Evolutionary conservation across 2,888 invertebrate genomes (phyloP), one percentile per base, ranked within the genome.

Genomic region (Plusia festucae): DNA sequence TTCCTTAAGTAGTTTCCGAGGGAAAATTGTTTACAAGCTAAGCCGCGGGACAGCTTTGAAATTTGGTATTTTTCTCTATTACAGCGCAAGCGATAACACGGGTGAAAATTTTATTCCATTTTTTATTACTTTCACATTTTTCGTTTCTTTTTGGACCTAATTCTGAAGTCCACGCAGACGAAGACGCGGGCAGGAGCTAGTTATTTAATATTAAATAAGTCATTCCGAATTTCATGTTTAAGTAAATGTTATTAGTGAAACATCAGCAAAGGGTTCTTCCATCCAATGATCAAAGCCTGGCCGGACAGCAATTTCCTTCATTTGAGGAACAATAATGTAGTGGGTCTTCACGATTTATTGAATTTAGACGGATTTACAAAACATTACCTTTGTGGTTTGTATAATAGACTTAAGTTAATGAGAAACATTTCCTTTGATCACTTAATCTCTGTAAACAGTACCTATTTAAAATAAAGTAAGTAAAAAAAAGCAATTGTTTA

Each of bases 231-330:
- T 71, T 67, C 44, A 64, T 69, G 73, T 81, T 80, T 76, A 32
- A 62, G 71, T 70, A 70, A 74, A 76, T 56, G 82, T 66, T 80
- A 79, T 73, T 75, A 79, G 71, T 76, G 67, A 70, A 81, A 70
- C 75, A 78, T 79, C 68, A 62, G 69, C 77, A 78, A 81, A 81
- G 79, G 75, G 67, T 70, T 73, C 46, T 76, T 69, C 72, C 75
- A 75, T 66, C 65, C 66, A 73, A 44, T 74, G 82, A 83, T 85
- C 84, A 83, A 85, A 85, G 83, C 66, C 61, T 30, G 57, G 62
- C 67, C 56, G 68, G 66, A 62, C 63, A 61, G 56, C 67, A 81
- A 81, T 79, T 81, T 81, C 84, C 82, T 80, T 82, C 82, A 81
- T 79, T 57, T 68, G 73, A 51, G 53, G 69, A 73, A 76, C 73